Evolutionary conservation across 2,113 vertebrate genomes (phyloP).

Genomic region (Trogon melanurus): DNA sequence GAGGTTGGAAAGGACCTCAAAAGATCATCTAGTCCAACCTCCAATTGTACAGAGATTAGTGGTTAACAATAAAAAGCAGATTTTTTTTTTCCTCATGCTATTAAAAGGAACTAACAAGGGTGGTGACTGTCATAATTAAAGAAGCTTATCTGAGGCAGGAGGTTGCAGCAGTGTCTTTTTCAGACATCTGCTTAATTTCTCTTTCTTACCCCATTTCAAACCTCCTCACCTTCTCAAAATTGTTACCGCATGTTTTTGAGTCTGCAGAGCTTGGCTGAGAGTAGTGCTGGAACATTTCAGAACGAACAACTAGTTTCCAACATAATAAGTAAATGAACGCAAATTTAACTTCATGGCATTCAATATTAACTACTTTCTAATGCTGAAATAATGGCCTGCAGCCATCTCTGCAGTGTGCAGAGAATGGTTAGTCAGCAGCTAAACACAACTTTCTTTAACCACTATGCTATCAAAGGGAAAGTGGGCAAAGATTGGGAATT

Average conservation of each 20-base stretch:
- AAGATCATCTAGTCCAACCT: no score
- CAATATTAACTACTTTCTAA: conserved; percentile 60
- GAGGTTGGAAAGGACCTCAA: no score
- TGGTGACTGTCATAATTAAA: conserved; percentile 21
- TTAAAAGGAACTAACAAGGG: conserved; percentile 11
- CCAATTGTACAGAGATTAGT: conserved; percentile 34
- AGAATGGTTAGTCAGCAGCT: conserved; percentile 66
- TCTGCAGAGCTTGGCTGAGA: neutral
- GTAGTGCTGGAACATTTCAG: conserved; percentile 21
- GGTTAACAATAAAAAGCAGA: conserved; percentile 45
- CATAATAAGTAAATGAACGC: conserved; percentile 39
- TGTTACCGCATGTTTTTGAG: neutral
- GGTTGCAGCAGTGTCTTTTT: neutral
- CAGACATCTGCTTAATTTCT: neutral
- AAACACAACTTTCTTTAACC: conserved; percentile 48
- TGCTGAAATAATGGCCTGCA: conserved; percentile 56
- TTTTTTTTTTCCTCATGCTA: neutral
- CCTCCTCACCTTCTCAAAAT: neutral
- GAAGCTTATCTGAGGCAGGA: neutral
- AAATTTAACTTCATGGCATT: conserved; percentile 54
- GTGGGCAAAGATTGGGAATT: conserved; percentile 66
- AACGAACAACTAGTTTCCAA: conserved; percentile 37
- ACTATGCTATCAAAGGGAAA: conserved; percentile 55
- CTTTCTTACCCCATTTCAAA: neutral
- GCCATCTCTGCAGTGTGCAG: conserved; percentile 34